Conservation (phyloP, 1,140 invertebrate species). For the Gryon sp. region DNA sequence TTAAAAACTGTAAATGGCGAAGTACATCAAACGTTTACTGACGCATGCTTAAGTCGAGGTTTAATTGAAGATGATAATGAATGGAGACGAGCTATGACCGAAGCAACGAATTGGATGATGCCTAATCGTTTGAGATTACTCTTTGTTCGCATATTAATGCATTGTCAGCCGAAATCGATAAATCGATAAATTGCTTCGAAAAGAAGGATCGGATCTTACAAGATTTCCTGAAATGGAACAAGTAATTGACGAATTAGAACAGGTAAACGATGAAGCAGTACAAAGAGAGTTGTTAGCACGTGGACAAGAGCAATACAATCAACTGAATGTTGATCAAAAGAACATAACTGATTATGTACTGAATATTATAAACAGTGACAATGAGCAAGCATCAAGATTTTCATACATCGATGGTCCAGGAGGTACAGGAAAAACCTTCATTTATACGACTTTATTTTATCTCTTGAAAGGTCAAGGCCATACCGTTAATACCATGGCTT, state of each 20-base stretch:
- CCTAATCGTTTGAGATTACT: background rate
- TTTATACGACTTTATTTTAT: no score
- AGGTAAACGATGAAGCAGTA: background rate
- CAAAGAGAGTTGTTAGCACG: background rate
- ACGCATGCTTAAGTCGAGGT: conserved; percentile 5
- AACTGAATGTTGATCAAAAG: conserved; percentile 13
- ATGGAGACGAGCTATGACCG: conserved; percentile 7
- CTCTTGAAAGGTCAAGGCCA: no score
- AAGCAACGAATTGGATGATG: conserved; percentile 29
- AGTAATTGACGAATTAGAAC: background rate
- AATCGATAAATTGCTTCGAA: background rate
- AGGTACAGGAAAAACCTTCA: no score
- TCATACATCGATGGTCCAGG: no score
- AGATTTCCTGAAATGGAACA: conserved; percentile 9
- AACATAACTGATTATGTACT: conserved; percentile 13
- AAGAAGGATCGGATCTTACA: no score
- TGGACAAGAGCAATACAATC: conserved; percentile 1
- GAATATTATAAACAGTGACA: background rate
- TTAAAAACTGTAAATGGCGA: conserved; percentile 11
- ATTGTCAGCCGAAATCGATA: background rate
- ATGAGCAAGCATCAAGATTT: background rate
- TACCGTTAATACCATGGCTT: no score
- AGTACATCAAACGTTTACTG: background rate
- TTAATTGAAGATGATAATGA: conserved; percentile 25
- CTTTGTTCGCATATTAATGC: conserved; percentile 10